Conservation (phyloP, 2,888 invertebrate genomes). For the Plebejus argus region DNA sequence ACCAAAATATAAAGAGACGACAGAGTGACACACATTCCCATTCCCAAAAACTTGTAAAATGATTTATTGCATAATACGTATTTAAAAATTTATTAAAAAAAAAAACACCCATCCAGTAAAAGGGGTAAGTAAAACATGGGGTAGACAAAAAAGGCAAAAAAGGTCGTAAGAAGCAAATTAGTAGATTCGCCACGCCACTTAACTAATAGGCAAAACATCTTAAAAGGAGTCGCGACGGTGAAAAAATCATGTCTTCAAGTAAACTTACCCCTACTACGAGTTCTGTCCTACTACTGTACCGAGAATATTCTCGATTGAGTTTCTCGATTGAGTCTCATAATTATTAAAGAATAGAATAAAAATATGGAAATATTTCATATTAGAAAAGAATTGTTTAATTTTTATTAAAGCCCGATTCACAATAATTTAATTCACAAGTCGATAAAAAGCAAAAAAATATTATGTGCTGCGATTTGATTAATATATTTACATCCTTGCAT, state of each 20-base stretch:
- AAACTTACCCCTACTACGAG: conserved; percentile 50
- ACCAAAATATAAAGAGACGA: not conserved
- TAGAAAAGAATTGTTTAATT: too few species aligned
- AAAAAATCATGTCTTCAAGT: conserved; percentile 67
- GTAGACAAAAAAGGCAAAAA: conserved; percentile 49
- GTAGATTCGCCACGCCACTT: conserved; percentile 70
- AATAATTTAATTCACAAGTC: too few species aligned
- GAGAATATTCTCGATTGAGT: conserved; percentile 5
- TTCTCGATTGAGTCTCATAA: not conserved
- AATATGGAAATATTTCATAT: too few species aligned
- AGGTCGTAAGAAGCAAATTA: conserved; percentile 65
- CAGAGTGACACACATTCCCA: not conserved
- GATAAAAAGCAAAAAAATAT: too few species aligned
- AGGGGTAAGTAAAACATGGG: conserved; percentile 8
- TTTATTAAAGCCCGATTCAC: too few species aligned
- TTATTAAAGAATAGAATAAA: too few species aligned
- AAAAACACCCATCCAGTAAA: not conserved
- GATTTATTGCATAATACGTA: not conserved
- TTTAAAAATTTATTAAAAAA: not conserved
- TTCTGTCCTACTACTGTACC: not conserved
- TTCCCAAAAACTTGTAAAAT: not conserved
- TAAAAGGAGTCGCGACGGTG: conserved; percentile 68
- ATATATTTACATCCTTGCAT: too few species aligned
- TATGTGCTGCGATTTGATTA: too few species aligned
- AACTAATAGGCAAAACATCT: conserved; percentile 71